Evolutionary conservation across 2,113 vertebrate genomes (phyloP), one percentile per base, ranked within the genome.

Genomic region (Chunga burmeisteri): DNA sequence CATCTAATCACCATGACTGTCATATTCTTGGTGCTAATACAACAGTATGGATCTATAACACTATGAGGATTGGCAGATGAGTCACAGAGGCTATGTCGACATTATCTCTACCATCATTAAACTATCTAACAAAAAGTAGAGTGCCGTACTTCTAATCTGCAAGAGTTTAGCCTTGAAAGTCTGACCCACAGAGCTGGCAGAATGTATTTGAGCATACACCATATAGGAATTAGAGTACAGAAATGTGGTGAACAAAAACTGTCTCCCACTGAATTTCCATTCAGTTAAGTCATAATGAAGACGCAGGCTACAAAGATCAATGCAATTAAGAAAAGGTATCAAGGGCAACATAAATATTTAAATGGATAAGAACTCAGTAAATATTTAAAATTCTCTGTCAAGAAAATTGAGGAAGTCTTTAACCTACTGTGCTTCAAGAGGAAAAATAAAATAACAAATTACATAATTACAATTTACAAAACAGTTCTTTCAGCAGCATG

Each of bases 271-370:
- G 49, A 62, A 67, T 56, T 82, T 77, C 68, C 84, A 36, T 26
- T 81, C 46, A 30, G 5, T 83, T 46, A 82, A 92, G 21, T 26
- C 32, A 27, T 36, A 63, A 73, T 25, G 53, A 73, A 65, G 47
- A 32, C 72, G 82, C 22, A 59, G 75, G 32, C 21, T 81, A 44
- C 38, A 92, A 84, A 89, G 40, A 68, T 88, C 75, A 88, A n/a
- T 32, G 46, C 74, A 91, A 94, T 93, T 88, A 95, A 88, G 25
- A 90, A 42, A 88, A 77, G 44, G 32, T 50, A 67, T 49, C 58
- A 94, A 95, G 63, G 71, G 53, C 68, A 85, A n/a, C 30, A 10
- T 81, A 90, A 86, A 84, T 82, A 74, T 83, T 80, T 88, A 75
- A 84, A 49, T 46, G 25, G 12, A 13, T 91, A 88, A 93, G 49